Conservation (phyloP, 2,113 vertebrate species). For the Chaetorhynchus papuensis region DNA sequence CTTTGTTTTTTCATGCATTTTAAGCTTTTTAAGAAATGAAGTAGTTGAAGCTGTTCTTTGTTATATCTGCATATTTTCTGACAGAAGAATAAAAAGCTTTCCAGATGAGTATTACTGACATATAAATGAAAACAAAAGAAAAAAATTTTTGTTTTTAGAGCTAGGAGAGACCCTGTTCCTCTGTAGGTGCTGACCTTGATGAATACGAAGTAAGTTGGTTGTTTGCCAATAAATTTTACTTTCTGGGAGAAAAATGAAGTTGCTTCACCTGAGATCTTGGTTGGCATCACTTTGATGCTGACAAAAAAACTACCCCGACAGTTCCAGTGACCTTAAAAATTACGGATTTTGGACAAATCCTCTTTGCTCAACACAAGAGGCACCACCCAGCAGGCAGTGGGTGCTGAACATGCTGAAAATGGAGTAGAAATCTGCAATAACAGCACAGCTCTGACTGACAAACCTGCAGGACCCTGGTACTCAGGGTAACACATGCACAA, state of each 20-base stretch:
- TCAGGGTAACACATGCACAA: fast-evolving
- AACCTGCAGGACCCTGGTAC: too few species aligned
- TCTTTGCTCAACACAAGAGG: not conserved
- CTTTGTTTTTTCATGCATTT: not conserved
- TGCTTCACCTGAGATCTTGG: not conserved
- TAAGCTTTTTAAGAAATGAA: not conserved
- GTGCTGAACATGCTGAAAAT: not conserved
- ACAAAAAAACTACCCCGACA: not conserved
- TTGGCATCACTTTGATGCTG: not conserved
- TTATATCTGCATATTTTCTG: not conserved
- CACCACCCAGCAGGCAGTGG: not conserved
- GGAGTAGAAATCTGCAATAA: not conserved
- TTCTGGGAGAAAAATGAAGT: not conserved
- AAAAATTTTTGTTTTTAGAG: not conserved
- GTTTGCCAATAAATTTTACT: not conserved
- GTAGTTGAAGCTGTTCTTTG: not conserved
- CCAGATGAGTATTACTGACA: not conserved
- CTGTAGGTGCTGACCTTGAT: not conserved
- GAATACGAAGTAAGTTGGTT: not conserved
- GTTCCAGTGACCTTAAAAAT: not conserved
- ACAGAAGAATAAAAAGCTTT: not conserved
- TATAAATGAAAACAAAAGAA: not conserved
- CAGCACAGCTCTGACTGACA: not conserved
- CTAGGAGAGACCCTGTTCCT: not conserved
- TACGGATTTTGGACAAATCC: not conserved